These are phyloP conservation scores for Oenanthe melanoleuca DNA, from an alignment of 2,113 vertebrate genomes.

Conservation along the genomic window DNA sequence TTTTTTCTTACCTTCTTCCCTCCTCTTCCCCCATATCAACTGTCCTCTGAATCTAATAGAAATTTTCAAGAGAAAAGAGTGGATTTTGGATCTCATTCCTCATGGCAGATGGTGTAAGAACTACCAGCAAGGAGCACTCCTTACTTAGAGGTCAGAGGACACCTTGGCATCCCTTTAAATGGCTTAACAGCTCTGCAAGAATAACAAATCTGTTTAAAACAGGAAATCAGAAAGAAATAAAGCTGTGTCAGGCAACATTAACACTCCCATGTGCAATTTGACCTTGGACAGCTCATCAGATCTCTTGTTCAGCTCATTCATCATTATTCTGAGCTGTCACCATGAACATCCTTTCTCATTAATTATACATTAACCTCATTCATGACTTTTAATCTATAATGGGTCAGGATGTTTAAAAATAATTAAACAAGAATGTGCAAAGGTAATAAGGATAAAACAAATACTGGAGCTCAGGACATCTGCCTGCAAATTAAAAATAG, in stretches of 20 bases:
- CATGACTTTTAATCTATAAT: slow-evolving; percentile 61
- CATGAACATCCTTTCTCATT: slow-evolving; percentile 36
- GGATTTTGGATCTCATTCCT: not conserved
- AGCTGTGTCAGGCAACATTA: slow-evolving; percentile 37
- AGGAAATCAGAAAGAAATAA: slow-evolving; percentile 25
- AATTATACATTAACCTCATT: slow-evolving; percentile 69
- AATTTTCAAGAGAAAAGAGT: not conserved
- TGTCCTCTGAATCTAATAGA: not conserved
- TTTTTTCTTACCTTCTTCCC: not conserved
- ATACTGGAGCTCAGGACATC: not conserved
- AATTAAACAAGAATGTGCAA: slow-evolving; percentile 30
- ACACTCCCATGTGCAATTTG: slow-evolving; percentile 19
- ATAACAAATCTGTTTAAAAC: slow-evolving; percentile 51
- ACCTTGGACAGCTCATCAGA: slow-evolving; percentile 41
- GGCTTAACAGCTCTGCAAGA: not conserved
- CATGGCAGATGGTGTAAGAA: not conserved
- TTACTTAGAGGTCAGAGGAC: not conserved
- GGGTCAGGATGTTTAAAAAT: slow-evolving; percentile 51
- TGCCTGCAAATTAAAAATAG: not conserved
- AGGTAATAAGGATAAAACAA: slow-evolving; percentile 11
- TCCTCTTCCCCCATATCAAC: not conserved
- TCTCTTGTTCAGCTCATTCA: slow-evolving; percentile 59
- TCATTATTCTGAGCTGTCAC: slow-evolving; percentile 61
- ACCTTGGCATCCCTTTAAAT: not conserved
- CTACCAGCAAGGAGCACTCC: not conserved